Base-by-base conservation (phyloP, 2,797 vertebrate genomes). In the Platyrinchus mystaceus region DNA sequence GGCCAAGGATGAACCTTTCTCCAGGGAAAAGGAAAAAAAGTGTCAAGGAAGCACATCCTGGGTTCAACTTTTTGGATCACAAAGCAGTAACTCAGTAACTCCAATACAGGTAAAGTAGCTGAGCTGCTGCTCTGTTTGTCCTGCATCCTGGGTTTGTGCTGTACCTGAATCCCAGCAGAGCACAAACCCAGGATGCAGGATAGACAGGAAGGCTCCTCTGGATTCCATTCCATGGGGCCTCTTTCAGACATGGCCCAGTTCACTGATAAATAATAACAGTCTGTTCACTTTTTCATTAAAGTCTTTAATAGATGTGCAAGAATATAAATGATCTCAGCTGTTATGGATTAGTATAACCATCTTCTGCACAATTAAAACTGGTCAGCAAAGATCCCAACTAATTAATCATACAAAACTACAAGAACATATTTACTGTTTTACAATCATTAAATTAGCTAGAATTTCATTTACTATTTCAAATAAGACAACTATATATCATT, bases 371-470 rank as follows among this genome's bases (percentile, higher is more conserved):
- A 97, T 96, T 96, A 96, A 97, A 95, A 94, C 95, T 81, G 67
- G 94, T 97, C 81, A 93, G 96, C 92, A 94, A 96, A 81, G 90
- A 96, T 97, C 97, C 94, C 96, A 84, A 94, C 96, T 96, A 78
- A 86, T 81, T 95, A 88, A 96, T 91, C 92, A 97, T 97, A 98
- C 98, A 98, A 98, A 97, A 97, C 97, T 98, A 98, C 98, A 97
- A 96, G 96, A 97, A 98, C 95, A 96, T 97, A 94, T 97, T 97
- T 96, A 97, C 98, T 95, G 96, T 95, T 97, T 98, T 98, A 98
- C 98, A 98, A 96, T 97, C 96, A 95, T 96, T 94, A 97, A 96
- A 97, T 97, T 98, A 96, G 97, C 98, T 97, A 96, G 95, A 97
- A 95, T 97, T 95, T 96, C 87, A 90, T 94, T 95, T 97, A 96